A percentile compares a stretch with the other conserved stretches of the same genome.
Evolutionary conservation across 2,113 vertebrate species (phyloP).

Genomic region (Tachuris rubrigastra): DNA sequence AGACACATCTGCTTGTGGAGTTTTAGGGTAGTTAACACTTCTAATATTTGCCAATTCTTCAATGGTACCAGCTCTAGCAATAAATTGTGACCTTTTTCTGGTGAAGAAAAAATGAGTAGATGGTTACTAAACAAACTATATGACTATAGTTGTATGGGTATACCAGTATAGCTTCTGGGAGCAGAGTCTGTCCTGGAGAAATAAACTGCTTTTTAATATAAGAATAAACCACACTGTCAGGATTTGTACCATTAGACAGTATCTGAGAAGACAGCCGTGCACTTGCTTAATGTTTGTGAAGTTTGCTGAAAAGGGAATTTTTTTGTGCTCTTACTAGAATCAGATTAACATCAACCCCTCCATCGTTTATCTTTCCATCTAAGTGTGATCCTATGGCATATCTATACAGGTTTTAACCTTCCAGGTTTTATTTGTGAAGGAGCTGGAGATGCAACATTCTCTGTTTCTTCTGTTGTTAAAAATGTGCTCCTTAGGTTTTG

Average conservation of each 20-base stretch:
- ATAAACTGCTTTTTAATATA: background rate
- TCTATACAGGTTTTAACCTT: background rate
- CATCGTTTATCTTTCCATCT: rapidly evolving
- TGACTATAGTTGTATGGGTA: background rate
- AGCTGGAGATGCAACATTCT: background rate
- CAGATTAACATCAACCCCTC: background rate
- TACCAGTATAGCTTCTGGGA: background rate
- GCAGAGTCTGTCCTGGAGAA: background rate
- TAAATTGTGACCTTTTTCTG: background rate
- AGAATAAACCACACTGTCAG: background rate
- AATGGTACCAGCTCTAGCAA: rapidly evolving
- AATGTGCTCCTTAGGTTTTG: background rate
- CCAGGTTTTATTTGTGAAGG: background rate
- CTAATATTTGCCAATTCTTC: background rate
- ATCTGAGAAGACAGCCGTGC: background rate
- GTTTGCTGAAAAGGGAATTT: background rate
- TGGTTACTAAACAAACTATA: background rate
- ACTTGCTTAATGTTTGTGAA: background rate
- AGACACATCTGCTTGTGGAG: background rate
- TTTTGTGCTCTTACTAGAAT: background rate
- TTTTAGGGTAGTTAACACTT: background rate
- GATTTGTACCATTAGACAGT: background rate
- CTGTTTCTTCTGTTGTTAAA: background rate
- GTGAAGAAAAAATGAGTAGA: background rate
- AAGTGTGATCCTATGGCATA: background rate